phyloP scores from a whole-genome alignment of 2,888 invertebrate genomes.

The Tetragonula carbonaria region DNA sequence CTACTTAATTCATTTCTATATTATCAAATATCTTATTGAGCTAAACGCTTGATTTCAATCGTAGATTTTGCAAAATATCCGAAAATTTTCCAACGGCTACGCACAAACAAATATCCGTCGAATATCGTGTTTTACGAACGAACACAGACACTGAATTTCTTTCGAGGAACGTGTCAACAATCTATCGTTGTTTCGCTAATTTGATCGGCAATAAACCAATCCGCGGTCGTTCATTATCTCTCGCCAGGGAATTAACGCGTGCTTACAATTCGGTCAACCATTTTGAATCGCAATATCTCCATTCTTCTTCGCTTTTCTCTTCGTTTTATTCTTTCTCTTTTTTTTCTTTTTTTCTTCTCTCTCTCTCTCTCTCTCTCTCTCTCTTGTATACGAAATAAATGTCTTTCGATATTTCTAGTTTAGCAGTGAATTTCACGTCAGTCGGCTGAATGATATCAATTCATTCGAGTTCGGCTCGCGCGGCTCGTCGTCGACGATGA shows the following conservation, averaged over 20 bases:
- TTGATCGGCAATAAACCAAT: slow-evolving; percentile 46
- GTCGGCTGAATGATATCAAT: slow-evolving; percentile 57
- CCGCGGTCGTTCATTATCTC: slow-evolving; percentile 23
- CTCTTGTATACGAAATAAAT: slow-evolving; percentile 24
- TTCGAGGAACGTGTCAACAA: slow-evolving; percentile 22
- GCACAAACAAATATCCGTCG: background rate
- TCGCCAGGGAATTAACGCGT: slow-evolving; percentile 17
- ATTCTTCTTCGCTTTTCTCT: background rate
- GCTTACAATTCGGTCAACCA: slow-evolving; percentile 16
- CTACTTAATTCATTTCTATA: background rate
- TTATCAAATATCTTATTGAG: background rate
- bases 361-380: too few relatives aligned
- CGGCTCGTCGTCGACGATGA: slow-evolving; percentile 72
- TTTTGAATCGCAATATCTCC: background rate
- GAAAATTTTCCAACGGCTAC: slow-evolving; percentile 5
- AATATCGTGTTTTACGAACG: background rate
- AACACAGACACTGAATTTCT: background rate
- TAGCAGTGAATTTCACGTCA: slow-evolving; percentile 47
- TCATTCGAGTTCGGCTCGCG: slow-evolving; percentile 55
- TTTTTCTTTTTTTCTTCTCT: too few relatives aligned
- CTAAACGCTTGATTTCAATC: background rate
- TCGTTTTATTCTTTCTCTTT: background rate
- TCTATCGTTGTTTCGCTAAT: slow-evolving; percentile 31
- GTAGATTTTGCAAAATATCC: background rate
- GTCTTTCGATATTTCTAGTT: slow-evolving; percentile 19